These are phyloP conservation scores for Amphibalanus amphitrite DNA, from an alignment of 1,140 invertebrate genomes.

Conservation along the genomic window DNA sequence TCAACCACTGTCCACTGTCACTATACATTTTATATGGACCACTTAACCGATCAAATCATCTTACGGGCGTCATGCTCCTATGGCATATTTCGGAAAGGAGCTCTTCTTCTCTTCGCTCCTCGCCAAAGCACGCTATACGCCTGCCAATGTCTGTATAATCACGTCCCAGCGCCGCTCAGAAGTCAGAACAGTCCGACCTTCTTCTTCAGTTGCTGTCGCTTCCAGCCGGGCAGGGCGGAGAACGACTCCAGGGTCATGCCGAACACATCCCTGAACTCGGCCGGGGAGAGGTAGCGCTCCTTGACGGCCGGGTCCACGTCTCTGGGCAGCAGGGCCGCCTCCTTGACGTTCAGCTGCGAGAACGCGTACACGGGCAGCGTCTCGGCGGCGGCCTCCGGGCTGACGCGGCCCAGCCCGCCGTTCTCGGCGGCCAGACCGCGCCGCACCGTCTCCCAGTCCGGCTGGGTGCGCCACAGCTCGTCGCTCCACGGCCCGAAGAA, in stretches of 20 bases:
- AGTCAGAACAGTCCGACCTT: constrained; percentile 55
- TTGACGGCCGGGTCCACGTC: constrained; percentile 64
- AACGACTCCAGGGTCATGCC: constrained; percentile 64
- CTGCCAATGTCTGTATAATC: too few relatives aligned
- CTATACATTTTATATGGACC: too few relatives aligned
- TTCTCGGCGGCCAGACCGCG: neutral
- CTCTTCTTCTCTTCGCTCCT: too few relatives aligned
- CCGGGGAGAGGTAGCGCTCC: constrained; percentile 70
- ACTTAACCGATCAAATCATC: too few relatives aligned
- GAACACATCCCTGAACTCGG: constrained; percentile 70
- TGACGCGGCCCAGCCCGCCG: neutral
- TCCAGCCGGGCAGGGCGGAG: constrained; percentile 62
- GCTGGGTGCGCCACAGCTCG: constrained; percentile 42
- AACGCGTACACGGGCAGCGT: constrained; percentile 44
- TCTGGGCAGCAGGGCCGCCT: constrained; percentile 56
- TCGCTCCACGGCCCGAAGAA: constrained; percentile 80
- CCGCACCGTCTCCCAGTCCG: neutral
- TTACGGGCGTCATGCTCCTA: too few relatives aligned
- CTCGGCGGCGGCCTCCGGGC: constrained; percentile 7
- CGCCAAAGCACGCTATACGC: too few relatives aligned
- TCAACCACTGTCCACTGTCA: too few relatives aligned
- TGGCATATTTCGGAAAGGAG: too few relatives aligned
- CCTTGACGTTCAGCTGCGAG: constrained; percentile 37
- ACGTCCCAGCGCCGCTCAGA: too few relatives aligned
- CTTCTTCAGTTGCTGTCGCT: constrained; percentile 74